These are phyloP conservation scores for Balanococcus diminutus DNA, from an alignment of 2,888 invertebrate genomes.

Conservation along the genomic window DNA sequence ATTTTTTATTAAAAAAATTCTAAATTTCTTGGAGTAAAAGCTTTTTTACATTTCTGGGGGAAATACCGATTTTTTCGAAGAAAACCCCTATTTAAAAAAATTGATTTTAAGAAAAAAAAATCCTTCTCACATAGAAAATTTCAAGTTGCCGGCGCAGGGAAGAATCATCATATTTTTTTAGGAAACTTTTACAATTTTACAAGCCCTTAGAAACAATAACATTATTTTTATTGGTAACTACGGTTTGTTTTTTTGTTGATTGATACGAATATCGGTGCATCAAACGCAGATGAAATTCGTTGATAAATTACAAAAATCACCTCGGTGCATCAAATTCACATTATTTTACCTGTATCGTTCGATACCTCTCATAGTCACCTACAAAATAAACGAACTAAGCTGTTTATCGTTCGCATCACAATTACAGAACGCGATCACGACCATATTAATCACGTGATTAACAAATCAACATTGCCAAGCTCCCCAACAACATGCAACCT, in stretches of 20 bases:
- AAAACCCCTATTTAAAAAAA: no score
- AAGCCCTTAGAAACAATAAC: neutral
- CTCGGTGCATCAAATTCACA: constrained; percentile 1
- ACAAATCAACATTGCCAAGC: neutral
- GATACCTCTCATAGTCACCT: neutral
- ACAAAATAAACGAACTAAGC: neutral
- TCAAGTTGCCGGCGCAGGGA: no score
- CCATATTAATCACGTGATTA: neutral
- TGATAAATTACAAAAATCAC: neutral
- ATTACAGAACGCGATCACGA: neutral
- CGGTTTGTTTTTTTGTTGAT: neutral
- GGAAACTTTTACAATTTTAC: neutral
- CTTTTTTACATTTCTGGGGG: no score
- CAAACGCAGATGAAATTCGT: neutral
- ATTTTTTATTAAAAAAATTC: no score
- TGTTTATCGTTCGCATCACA: neutral
- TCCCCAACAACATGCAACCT: constrained; percentile 25
- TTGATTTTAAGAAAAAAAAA: no score
- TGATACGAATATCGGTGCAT: constrained; percentile 18
- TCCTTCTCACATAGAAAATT: no score
- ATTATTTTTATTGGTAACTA: neutral
- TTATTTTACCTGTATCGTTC: neutral
- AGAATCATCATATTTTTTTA: no score
- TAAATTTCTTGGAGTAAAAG: no score
- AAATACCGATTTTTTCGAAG: no score